phyloP scores from a whole-genome alignment of 2,113 vertebrate species.

The Amblyornis subalaris region DNA sequence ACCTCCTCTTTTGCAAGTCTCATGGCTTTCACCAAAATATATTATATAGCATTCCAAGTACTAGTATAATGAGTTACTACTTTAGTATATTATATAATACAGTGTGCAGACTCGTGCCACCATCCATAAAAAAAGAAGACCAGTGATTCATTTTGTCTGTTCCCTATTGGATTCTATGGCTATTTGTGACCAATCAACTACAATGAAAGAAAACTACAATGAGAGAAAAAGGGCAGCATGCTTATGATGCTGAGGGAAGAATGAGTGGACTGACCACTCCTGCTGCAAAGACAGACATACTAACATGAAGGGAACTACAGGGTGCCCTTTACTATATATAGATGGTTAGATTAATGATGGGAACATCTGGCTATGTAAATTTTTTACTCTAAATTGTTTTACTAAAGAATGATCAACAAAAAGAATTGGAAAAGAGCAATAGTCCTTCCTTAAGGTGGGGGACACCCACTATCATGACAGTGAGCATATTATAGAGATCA shows the following conservation, averaged over 20 bases:
- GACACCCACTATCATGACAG: not conserved
- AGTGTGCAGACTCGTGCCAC: not conserved
- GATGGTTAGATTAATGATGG: not conserved
- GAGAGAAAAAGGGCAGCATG: not conserved
- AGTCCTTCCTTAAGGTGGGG: not conserved
- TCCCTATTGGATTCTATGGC: not conserved
- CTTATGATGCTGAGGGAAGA: not conserved
- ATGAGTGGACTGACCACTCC: not conserved
- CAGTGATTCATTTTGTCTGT: not conserved
- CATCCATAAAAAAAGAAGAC: not conserved
- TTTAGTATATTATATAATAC: not conserved
- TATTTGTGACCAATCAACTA: not conserved
- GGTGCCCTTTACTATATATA: not conserved
- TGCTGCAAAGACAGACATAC: not conserved
- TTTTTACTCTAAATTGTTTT: not conserved
- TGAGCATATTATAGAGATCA: not conserved
- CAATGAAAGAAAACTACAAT: not conserved
- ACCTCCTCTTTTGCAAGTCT: not conserved
- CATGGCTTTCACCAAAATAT: not conserved
- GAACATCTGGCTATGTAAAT: not conserved
- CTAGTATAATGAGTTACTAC: not conserved
- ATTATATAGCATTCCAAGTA: not conserved
- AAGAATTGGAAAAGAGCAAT: not conserved
- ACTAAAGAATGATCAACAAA: not conserved
- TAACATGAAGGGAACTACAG: not conserved